A percentile compares a stretch with the other conserved stretches of the same genome.
These are phyloP conservation scores for Hiodon alosoides DNA, from an alignment of 2,113 vertebrate species.

Conservation along the genomic window DNA sequence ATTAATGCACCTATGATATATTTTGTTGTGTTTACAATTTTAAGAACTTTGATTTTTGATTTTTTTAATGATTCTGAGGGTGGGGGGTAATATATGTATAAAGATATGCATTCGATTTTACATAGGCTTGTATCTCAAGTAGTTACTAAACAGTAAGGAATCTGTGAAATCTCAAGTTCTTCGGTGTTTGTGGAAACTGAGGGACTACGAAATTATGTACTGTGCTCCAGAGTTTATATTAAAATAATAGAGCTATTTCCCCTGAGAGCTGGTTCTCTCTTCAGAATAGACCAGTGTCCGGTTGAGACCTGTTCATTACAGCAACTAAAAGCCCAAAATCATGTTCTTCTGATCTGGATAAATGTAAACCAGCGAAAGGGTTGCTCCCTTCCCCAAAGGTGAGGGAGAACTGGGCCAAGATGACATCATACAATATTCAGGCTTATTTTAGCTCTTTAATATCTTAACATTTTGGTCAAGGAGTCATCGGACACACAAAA, in stretches of 20 bases:
- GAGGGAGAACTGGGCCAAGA: not conserved
- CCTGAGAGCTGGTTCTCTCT: not conserved
- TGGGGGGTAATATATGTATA: not conserved
- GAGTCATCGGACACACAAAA: too few species aligned
- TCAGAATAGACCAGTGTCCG: not conserved
- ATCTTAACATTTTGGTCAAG: not conserved
- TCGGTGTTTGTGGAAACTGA: not conserved
- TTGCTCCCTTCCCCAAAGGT: not conserved
- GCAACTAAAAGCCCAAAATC: not conserved
- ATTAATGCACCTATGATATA: too few species aligned
- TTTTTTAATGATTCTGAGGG: too few species aligned
- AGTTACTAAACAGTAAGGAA: not conserved
- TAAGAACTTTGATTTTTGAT: not conserved
- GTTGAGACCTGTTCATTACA: not conserved
- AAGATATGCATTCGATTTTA: not conserved
- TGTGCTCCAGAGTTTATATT: not conserved
- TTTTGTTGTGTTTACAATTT: too few species aligned
- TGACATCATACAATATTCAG: not conserved
- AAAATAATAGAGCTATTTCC: not conserved
- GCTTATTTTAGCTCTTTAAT: not conserved
- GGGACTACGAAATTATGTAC: not conserved
- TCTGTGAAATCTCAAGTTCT: not conserved
- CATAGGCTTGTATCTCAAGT: not conserved
- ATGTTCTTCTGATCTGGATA: not conserved
- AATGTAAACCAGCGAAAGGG: not conserved